These are phyloP conservation scores for Drosophila paramelanica DNA, from an alignment of 2,888 invertebrate genomes.

Conservation along the genomic window DNA sequence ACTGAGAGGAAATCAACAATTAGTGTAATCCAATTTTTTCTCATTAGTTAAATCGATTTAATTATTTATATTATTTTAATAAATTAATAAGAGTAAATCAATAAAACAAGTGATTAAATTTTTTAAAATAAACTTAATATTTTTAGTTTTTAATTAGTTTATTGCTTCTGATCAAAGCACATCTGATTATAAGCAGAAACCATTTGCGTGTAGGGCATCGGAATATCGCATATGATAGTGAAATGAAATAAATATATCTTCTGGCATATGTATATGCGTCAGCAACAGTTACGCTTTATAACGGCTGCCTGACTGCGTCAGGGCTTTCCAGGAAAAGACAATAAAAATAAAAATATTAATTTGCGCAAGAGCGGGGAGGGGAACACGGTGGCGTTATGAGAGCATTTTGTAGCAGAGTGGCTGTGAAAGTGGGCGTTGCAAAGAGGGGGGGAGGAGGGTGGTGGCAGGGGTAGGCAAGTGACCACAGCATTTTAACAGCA, in stretches of 20 bases:
- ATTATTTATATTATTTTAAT: no score
- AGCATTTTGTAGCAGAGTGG: conserved; percentile 9
- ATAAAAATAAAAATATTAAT: conserved; percentile 76
- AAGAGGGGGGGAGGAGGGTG: not conserved
- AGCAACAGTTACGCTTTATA: conserved; percentile 74
- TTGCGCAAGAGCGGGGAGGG: conserved; percentile 43
- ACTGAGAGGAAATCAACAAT: not conserved
- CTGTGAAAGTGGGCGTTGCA: conserved; percentile 2
- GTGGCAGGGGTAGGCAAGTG: conserved; percentile 38
- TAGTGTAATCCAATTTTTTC: no score
- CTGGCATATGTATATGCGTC: conserved; percentile 69
- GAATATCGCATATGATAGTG: conserved; percentile 51
- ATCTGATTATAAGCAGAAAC: no score
- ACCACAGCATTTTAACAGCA: conserved; percentile 72
- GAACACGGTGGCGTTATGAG: conserved; percentile 10
- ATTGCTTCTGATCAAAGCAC: no score
- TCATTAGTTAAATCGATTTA: no score
- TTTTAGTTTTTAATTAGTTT: no score
- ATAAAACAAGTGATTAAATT: no score
- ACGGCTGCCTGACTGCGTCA: conserved; percentile 47
- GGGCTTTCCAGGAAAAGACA: conserved; percentile 48
- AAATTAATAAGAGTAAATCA: no score
- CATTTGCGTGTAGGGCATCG: conserved; percentile 17
- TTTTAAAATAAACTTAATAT: no score
- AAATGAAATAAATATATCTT: conserved; percentile 69